A percentile compares a stretch with the other conserved stretches of the same genome.
phyloP scores from a whole-genome alignment of 1,140 invertebrate genomes.

The Epicauta chinensis region DNA sequence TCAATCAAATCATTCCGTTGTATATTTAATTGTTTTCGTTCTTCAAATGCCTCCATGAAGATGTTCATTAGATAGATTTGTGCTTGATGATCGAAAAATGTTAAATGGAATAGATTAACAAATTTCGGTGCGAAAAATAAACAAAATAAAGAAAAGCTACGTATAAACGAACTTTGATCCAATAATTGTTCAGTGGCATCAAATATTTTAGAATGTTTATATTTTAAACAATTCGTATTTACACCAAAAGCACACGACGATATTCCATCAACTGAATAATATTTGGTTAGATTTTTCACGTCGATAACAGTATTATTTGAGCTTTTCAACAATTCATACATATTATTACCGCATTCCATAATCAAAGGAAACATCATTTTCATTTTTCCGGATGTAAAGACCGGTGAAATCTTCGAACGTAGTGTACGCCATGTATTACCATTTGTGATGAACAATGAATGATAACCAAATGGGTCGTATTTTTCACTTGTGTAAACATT shows the following conservation, averaged over 20 bases:
- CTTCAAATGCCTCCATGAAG: neutral
- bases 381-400: slow-evolving; percentile 42
- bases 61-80: neutral
- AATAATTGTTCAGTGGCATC: neutral
- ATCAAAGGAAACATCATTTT: slow-evolving; percentile 43
- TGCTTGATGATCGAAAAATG: neutral
- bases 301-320: slow-evolving; percentile 11
- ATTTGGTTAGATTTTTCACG: slow-evolving; percentile 45
- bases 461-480: slow-evolving; percentile 43
- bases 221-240: slow-evolving; percentile 22
- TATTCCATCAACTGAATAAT: slow-evolving; percentile 47
- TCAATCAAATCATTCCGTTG: slow-evolving; percentile 7
- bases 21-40: neutral
- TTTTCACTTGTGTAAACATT: slow-evolving; percentile 43
- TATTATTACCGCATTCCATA: slow-evolving; percentile 29
- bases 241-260: slow-evolving; percentile 45
- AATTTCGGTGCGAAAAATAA: neutral
- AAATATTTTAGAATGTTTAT: neutral
- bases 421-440: slow-evolving; percentile 40
- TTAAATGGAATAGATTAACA: neutral
- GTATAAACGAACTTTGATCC: too few species aligned
- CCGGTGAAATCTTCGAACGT: slow-evolving; percentile 38
- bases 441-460: slow-evolving; percentile 24
- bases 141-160: too few species aligned
- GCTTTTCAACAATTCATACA: slow-evolving; percentile 27